Conservation (phyloP, 2,113 vertebrate species). For the Condylura cristata region DNA sequence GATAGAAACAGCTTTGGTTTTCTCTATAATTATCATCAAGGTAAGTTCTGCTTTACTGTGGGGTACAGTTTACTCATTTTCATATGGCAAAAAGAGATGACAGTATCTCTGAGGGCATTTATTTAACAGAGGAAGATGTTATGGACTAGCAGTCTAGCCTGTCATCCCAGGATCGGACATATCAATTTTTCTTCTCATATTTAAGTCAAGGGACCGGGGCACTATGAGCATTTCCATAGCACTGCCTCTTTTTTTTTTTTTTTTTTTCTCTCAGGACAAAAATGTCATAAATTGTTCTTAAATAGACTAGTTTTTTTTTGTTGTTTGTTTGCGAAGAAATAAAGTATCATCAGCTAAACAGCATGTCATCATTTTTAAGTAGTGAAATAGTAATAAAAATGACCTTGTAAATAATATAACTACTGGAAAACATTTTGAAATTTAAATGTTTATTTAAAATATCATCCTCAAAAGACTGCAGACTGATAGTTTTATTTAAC, state of each 20-base stretch:
- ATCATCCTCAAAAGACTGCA: slow-evolving; percentile 50
- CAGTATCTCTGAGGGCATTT: neutral
- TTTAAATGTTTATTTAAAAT: slow-evolving; percentile 60
- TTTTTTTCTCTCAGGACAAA: neutral
- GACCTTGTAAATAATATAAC: slow-evolving; percentile 37
- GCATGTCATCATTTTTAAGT: slow-evolving; percentile 32
- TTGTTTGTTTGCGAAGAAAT: slow-evolving; percentile 17
- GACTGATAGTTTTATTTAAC: slow-evolving; percentile 58
- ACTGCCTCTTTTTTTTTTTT: neutral
- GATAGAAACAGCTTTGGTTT: neutral
- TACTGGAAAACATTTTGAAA: slow-evolving; percentile 59
- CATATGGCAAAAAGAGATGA: neutral
- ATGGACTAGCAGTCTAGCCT: neutral
- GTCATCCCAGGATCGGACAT: neutral
- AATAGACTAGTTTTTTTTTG: neutral
- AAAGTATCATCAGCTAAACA: neutral
- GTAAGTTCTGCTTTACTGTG: neutral
- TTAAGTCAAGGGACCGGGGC: neutral
- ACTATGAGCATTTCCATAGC: neutral
- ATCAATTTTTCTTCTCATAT: neutral
- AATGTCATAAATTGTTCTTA: neutral
- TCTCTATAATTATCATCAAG: neutral
- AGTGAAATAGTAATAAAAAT: slow-evolving; percentile 40
- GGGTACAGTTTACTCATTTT: neutral
- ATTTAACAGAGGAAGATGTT: neutral